These are phyloP conservation scores for Prionailurus viverrinus DNA, from an alignment of 2,113 vertebrate species.

Conservation along the genomic window DNA sequence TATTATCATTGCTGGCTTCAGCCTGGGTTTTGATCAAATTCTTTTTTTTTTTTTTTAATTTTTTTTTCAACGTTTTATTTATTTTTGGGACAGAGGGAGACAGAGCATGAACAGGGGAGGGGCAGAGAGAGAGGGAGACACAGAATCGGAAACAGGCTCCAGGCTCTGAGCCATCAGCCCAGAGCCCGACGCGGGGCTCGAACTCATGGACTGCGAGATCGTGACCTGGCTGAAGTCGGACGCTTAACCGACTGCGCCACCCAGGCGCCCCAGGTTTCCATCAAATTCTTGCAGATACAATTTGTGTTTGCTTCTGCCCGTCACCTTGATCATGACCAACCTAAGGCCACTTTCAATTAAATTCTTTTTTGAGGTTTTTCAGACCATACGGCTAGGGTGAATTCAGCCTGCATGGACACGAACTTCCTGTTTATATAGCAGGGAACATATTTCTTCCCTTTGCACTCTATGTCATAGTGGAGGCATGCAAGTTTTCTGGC, in stretches of 20 bases:
- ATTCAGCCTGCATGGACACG: too few species aligned
- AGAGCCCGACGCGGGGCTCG: too few species aligned
- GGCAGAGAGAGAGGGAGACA: too few species aligned
- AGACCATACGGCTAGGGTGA: not conserved
- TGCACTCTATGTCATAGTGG: not conserved
- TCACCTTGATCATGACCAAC: not conserved
- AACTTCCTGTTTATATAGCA: not conserved
- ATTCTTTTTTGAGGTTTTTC: not conserved
- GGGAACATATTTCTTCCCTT: too few species aligned
- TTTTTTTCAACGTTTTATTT: too few species aligned
- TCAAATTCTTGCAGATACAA: not conserved
- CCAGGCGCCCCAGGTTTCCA: not conserved
- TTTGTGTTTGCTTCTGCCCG: not conserved
- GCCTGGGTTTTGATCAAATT: not conserved
- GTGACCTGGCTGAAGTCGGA: too few species aligned
- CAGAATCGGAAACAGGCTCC: too few species aligned
- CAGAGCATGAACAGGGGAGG: too few species aligned
- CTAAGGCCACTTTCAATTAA: not conserved
- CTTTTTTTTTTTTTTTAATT: not conserved
- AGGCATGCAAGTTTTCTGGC: not conserved
- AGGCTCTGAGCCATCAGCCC: too few species aligned
- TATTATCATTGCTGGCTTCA: not conserved
- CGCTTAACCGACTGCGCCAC: too few species aligned
- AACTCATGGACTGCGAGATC: too few species aligned
- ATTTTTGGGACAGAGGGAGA: too few species aligned